Evolutionary conservation across 2,888 invertebrate species (phyloP), one percentile per base, ranked within the genome.

Genomic region (Drosophila infuscata): DNA sequence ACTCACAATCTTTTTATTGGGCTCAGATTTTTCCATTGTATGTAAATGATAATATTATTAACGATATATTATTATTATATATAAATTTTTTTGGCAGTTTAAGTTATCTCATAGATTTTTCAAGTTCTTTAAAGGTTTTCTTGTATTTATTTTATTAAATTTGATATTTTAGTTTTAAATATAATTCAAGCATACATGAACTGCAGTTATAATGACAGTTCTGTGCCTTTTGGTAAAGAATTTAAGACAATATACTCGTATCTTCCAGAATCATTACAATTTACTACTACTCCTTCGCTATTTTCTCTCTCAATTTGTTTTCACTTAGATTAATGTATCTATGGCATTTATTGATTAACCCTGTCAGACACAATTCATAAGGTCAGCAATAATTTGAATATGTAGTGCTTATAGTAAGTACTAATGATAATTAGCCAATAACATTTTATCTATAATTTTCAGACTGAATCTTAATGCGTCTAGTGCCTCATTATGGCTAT

Each of bases 401-500:
- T 35, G 25, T 17, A n/a, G 3, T 32, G 32, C n/a, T 64, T 38
- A 9, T 12, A 17, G 32, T 17, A 11, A 25, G n/a, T 25, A 35
- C 25, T 15, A 36, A 53, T 25, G n/a, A 36, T 32, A 36, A 25
- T 25, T n/a, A 46, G 2, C 8, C 30, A 30, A 30, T 32, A 43
- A 20, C n/a, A 20, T 41, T 25, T 35, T 25, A 6, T 38, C 54
- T 29, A 3, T 48, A 8, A 20, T 38, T 54, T 53, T 0, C 17
- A 38, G 32, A 25, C 46, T 6, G 29, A 70, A 46, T 69, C 32
- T 46, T 36, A 32, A 71, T 49, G 59, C 12, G 29, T 48, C 29
- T 12, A 58, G 48, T 38, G 59, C 5, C 9, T 58, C 71, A 58
- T 67, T 70, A 70, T 32, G 68, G 4, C 70, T 17, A 29, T 38